phyloP scores from a whole-genome alignment of 2,888 invertebrate genomes.

The Mystacides longicornis region DNA sequence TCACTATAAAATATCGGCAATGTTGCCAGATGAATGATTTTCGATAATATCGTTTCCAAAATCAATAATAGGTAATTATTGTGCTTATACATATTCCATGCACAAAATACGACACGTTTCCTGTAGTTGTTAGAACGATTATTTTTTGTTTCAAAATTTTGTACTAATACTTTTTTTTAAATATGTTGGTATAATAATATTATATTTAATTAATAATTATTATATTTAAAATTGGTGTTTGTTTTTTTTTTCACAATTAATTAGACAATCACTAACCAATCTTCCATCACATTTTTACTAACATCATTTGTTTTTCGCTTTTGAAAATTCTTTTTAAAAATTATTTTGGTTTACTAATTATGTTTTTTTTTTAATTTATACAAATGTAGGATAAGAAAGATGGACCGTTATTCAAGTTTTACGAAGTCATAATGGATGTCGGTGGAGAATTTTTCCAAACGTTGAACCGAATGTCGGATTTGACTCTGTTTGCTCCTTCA shows the following conservation, averaged over 20 bases:
- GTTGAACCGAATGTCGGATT: slow-evolving; percentile 60
- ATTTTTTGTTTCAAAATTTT: too few relatives aligned
- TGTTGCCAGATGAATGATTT: too few relatives aligned
- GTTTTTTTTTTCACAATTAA: neutral
- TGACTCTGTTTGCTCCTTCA: slow-evolving; percentile 84
- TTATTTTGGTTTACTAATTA: neutral
- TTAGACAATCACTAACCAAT: neutral
- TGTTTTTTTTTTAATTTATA: too few relatives aligned
- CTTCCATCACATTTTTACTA: neutral
- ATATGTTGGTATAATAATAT: too few relatives aligned
- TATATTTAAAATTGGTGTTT: neutral
- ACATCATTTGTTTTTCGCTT: neutral
- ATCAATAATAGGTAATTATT: too few relatives aligned
- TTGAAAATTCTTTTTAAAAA: neutral
- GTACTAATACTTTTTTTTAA: too few relatives aligned
- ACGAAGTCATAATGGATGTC: slow-evolving; percentile 69
- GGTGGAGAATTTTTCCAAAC: slow-evolving; percentile 68
- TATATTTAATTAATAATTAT: neutral
- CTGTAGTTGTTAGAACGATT: too few relatives aligned
- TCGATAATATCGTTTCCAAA: too few relatives aligned
- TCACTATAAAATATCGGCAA: too few relatives aligned
- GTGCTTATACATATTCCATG: too few relatives aligned
- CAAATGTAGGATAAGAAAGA: slow-evolving; percentile 56
- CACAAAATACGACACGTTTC: too few relatives aligned
- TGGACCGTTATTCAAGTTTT: slow-evolving; percentile 74